A percentile compares a stretch with the other conserved stretches of the same genome.
Conservation (phyloP, 1,140 invertebrate species). For the Dendroctonus valens region DNA sequence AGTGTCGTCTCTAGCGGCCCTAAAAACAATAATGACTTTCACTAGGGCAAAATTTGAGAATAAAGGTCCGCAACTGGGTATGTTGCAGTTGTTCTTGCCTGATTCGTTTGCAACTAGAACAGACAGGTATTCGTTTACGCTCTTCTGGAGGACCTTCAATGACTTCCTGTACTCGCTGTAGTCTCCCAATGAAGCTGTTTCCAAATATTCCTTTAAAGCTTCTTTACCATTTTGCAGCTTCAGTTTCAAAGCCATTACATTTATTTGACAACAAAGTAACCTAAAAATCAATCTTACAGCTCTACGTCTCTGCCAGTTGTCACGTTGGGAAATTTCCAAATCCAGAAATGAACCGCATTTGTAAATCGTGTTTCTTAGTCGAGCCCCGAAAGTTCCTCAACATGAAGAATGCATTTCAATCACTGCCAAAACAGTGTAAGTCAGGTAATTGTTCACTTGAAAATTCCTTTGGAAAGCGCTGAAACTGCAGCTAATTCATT, state of each 20-base stretch:
- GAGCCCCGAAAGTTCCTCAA: too few species aligned
- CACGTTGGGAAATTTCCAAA: too few species aligned
- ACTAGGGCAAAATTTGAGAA: neutral
- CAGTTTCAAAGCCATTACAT: conserved; percentile 23
- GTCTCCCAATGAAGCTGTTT: conserved; percentile 20
- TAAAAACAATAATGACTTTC: conserved; percentile 5
- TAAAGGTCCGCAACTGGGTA: conserved; percentile 1
- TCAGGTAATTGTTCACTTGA: too few species aligned
- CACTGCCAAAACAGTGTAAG: too few species aligned
- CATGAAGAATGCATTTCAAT: too few species aligned
- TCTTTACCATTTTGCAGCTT: conserved; percentile 26
- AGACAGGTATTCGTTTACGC: conserved; percentile 30
- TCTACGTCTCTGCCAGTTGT: too few species aligned
- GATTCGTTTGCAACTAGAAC: conserved; percentile 24
- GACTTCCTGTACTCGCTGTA: conserved; percentile 19
- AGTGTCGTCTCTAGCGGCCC: neutral
- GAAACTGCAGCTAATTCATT: too few species aligned
- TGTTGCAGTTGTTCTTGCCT: neutral
- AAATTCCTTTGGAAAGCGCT: too few species aligned
- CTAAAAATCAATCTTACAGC: too few species aligned
- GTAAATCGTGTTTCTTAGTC: too few species aligned
- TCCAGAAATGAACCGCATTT: too few species aligned
- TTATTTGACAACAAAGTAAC: too few species aligned
- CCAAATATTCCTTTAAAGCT: conserved; percentile 19
- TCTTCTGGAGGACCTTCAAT: conserved; percentile 27